phyloP scores from a whole-genome alignment of 2,888 invertebrate genomes.

The Bhutanitis thaidina region DNA sequence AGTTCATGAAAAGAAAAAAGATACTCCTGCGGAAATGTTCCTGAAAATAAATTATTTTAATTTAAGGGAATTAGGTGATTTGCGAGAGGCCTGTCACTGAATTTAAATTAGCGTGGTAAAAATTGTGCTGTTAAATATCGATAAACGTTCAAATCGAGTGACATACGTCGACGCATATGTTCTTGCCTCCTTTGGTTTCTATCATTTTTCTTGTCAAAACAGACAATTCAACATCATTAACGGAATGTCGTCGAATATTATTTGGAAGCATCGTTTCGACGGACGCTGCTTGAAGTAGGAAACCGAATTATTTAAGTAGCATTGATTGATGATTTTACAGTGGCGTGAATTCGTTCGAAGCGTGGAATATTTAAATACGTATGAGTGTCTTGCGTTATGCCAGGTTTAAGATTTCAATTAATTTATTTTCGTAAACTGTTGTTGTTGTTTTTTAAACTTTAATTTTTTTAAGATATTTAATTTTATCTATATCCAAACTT shows the following conservation, averaged over 20 bases:
- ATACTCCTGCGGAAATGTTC: too few relatives aligned
- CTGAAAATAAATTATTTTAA: too few relatives aligned
- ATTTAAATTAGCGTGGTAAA: not conserved
- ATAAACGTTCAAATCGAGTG: not conserved
- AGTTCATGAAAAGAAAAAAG: too few relatives aligned
- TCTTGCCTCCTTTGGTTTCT: conserved; percentile 4
- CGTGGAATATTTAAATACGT: not conserved
- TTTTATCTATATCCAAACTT: too few relatives aligned
- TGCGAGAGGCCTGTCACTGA: too few relatives aligned
- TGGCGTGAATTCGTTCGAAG: not conserved
- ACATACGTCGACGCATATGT: conserved; percentile 10
- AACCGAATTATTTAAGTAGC: conserved; percentile 12
- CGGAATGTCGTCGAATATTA: conserved; percentile 9
- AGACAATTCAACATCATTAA: conserved; percentile 15
- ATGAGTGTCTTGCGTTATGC: too few relatives aligned
- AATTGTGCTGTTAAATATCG: not conserved
- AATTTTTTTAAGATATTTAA: too few relatives aligned
- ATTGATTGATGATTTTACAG: conserved; percentile 12
- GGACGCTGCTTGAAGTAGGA: conserved; percentile 7
- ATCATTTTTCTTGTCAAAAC: conserved; percentile 15
- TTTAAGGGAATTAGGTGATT: too few relatives aligned
- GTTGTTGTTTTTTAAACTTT: too few relatives aligned
- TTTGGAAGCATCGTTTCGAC: not conserved
- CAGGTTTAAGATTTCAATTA: too few relatives aligned
- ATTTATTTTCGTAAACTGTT: too few relatives aligned